These are phyloP conservation scores for Rutpela maculata DNA, from an alignment of 2,888 invertebrate species.

Conservation along the genomic window DNA sequence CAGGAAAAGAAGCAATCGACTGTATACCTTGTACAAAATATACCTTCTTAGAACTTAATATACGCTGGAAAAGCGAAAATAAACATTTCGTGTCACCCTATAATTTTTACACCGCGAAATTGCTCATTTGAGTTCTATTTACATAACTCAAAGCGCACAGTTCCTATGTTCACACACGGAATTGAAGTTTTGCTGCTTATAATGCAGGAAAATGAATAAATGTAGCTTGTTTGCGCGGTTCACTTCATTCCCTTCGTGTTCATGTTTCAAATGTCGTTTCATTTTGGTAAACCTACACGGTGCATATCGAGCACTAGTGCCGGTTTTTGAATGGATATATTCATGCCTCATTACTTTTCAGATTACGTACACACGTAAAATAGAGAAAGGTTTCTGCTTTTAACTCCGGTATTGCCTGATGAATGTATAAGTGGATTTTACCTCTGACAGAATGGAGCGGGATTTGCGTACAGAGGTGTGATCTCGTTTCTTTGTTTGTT, in stretches of 20 bases:
- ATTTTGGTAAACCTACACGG: not conserved
- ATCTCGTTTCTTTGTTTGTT: too few species aligned
- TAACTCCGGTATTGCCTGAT: not conserved
- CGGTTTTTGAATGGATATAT: not conserved
- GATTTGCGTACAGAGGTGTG: too few species aligned
- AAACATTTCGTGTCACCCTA: not conserved
- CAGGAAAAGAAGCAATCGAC: not conserved
- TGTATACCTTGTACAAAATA: not conserved
- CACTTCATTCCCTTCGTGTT: not conserved
- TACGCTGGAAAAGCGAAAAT: not conserved
- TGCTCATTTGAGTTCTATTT: slow-evolving; percentile 21
- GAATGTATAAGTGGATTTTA: not conserved
- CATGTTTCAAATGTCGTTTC: slow-evolving; percentile 8
- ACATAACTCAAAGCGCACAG: not conserved
- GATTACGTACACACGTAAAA: not conserved
- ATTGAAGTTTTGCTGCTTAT: slow-evolving; percentile 20
- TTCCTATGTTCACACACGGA: not conserved
- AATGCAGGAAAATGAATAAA: not conserved
- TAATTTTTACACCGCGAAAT: slow-evolving; percentile 5
- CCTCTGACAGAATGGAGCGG: too few species aligned
- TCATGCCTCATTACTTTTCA: not conserved
- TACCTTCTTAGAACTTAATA: not conserved
- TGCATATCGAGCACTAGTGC: not conserved
- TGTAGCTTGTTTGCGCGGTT: not conserved
- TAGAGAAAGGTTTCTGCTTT: not conserved